Evolutionary conservation across 2,113 vertebrate species (phyloP).

Genomic region (Orycteropus afer): DNA sequence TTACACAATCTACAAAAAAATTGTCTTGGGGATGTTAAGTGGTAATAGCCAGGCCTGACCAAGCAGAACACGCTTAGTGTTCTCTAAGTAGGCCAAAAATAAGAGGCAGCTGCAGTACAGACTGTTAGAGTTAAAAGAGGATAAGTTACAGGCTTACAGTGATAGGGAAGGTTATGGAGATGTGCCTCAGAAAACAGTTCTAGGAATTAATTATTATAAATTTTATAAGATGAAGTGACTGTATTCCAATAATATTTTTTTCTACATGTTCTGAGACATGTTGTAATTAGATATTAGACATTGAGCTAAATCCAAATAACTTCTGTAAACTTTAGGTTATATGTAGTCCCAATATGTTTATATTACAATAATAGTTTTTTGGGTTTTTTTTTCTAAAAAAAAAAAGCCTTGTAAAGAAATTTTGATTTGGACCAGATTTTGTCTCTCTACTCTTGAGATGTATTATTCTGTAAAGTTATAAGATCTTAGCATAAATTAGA

Average conservation of each 20-base stretch:
- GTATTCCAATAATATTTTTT: neutral
- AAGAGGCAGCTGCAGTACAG: neutral
- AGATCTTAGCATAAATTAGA: neutral
- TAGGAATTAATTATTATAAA: neutral
- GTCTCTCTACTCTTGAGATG: neutral
- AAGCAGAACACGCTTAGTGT: neutral
- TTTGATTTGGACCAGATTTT: neutral
- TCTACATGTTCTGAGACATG: neutral
- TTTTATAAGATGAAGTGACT: neutral
- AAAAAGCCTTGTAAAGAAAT: neutral
- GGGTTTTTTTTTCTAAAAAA: no score
- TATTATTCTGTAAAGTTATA: neutral
- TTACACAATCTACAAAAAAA: neutral
- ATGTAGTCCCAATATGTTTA: neutral
- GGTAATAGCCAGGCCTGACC: neutral
- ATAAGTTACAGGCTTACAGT: no score
- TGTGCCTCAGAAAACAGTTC: neutral
- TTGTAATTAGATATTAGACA: constrained; percentile 12
- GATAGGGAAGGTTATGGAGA: neutral
- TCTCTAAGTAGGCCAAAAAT: neutral
- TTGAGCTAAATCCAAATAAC: neutral
- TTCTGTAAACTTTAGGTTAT: neutral
- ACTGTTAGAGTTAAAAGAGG: neutral
- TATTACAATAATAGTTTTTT: neutral
- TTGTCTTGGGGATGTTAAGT: no score